Conservation (phyloP, 2,888 invertebrate species). For the Beris chalybata region DNA sequence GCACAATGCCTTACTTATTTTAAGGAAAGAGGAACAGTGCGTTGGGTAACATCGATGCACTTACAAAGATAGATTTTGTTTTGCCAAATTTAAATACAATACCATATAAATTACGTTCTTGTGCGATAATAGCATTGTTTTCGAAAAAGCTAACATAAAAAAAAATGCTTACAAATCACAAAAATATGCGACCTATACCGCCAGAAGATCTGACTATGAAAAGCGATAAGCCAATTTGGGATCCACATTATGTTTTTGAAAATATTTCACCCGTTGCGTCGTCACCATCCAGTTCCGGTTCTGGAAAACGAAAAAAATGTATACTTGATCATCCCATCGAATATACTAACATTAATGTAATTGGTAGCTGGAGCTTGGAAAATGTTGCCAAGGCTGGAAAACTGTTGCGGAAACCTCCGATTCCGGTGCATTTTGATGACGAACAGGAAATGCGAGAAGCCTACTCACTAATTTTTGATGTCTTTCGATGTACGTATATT, state of each 20-base stretch:
- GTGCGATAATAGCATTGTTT: background rate
- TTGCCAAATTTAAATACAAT: background rate
- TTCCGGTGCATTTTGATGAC: conserved; percentile 49
- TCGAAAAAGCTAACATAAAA: background rate
- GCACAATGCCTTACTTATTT: too few species aligned
- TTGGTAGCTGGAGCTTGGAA: conserved; percentile 47
- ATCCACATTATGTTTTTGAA: conserved; percentile 45
- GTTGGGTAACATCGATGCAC: too few species aligned
- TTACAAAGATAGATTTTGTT: background rate
- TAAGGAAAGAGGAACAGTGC: too few species aligned
- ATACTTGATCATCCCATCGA: conserved; percentile 45
- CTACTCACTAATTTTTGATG: conserved; percentile 61
- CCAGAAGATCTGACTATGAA: conserved; percentile 42
- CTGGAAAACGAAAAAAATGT: conserved; percentile 42
- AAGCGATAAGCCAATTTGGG: conserved; percentile 48
- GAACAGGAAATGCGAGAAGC: conserved; percentile 62
- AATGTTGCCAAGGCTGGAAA: conserved; percentile 52
- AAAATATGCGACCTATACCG: conserved; percentile 38
- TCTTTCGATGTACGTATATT: conserved; percentile 60
- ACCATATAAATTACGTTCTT: background rate
- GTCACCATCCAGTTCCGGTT: conserved; percentile 41
- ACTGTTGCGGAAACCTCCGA: conserved; percentile 48
- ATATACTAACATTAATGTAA: conserved; percentile 43
- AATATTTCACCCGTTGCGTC: conserved; percentile 45
- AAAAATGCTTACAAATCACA: background rate